Base-by-base conservation (phyloP, 2,888 invertebrate species). In the Drosophila atripex region DNA sequence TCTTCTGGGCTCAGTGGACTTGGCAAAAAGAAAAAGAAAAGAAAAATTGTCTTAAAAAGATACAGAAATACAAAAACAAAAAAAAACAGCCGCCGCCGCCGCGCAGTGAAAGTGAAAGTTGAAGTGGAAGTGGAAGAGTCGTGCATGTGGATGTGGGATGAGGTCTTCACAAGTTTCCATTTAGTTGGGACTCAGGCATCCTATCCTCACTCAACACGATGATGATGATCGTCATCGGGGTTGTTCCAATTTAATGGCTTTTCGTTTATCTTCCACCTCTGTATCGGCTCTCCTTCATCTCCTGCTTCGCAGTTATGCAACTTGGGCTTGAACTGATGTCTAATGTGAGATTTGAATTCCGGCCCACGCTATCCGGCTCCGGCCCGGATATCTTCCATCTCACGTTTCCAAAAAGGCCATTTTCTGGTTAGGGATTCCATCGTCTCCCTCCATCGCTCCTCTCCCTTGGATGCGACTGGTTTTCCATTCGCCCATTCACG, bases 101-200 rank as follows among this genome's bases (percentile, higher is more conserved):
- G 74, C 69, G 63, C 88, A 86, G 85, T 88, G 85, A 86, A 86
- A 86, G 85, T 86, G 85, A 86, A 86, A 86, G 85, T 87, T 87
- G 66, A 69, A 63, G 46, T 60, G 43, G 60, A 60, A 3, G 21
- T n/a, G n/a, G n/a, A n/a, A 21, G 21, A 60, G 53, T 30, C 14
- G 51, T 16, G 4, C 21, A 4, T 18, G 18, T 18, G 16, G 14
- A 52, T 38, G 50, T 54, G 53, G 32, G 18, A 18, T 18, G 18
- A 18, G 61, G 38, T 78, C 72, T 80, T 56, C 43, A 60, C 50
- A 73, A 55, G 63, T 57, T 75, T 80, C 61, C 76, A 72, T 66
- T 59, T 75, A 56, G 71, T 52, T 50, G 49, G 51, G 69, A 21
- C 61, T 39, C 21, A 23, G 21, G 45, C 39, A 18, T 28, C 18